Evolutionary conservation across 2,113 vertebrate genomes (phyloP).

Genomic region (Apteryx owenii): DNA sequence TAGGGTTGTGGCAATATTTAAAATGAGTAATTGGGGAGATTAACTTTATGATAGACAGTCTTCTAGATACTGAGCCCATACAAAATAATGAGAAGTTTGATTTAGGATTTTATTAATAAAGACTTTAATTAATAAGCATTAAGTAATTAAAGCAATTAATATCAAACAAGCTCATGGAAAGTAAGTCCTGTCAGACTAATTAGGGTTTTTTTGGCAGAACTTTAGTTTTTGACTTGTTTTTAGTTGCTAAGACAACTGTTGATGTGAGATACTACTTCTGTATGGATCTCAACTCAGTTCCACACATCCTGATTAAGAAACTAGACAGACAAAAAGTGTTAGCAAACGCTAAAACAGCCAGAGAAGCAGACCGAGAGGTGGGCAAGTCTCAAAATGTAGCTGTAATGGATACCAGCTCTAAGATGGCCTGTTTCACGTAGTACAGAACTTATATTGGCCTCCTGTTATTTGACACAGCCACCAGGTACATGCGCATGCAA

Average conservation of each 20-base stretch:
- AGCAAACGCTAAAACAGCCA: not conserved
- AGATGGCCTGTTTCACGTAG: not conserved
- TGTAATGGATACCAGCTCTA: not conserved
- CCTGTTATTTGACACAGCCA: not conserved
- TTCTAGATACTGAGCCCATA: conserved; percentile 33
- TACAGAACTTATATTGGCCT: not conserved
- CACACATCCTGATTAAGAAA: not conserved
- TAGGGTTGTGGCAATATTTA: not conserved
- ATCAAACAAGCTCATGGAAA: conserved; percentile 60
- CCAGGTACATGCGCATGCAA: not conserved
- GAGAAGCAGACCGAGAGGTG: not conserved
- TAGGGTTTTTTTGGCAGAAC: conserved; percentile 28
- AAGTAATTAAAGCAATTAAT: conserved; percentile 67
- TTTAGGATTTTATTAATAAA: conserved; percentile 48
- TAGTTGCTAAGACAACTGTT: conserved; percentile 4
- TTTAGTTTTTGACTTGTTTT: conserved; percentile 37
- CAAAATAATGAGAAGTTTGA: conserved; percentile 39
- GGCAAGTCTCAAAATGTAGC: not conserved
- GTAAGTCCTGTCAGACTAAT: conserved; percentile 61
- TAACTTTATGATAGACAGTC: conserved; percentile 40
- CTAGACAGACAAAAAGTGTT: not conserved
- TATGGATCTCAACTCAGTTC: not conserved
- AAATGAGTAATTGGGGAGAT: conserved; percentile 31
- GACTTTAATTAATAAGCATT: conserved; percentile 59
- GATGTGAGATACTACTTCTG: not conserved